Evolutionary conservation across 1,140 invertebrate genomes (phyloP).

Genomic region (Sipha flava): DNA sequence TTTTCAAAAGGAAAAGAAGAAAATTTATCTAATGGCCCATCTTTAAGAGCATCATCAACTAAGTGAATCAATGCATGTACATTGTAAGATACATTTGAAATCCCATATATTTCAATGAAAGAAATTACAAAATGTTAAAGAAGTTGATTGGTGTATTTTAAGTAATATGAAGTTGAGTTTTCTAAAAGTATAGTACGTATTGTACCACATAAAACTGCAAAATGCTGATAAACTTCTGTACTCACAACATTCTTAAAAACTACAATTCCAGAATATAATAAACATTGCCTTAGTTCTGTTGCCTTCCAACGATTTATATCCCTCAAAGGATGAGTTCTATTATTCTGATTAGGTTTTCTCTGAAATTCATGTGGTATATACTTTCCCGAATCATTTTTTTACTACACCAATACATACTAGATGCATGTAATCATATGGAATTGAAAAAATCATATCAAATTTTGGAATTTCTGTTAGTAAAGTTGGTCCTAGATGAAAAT

Average conservation of each 20-base stretch:
- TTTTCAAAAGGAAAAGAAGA: background rate
- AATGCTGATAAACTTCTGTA: background rate
- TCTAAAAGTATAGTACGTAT: background rate
- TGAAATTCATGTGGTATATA: background rate
- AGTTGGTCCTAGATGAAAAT: background rate
- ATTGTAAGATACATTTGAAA: background rate
- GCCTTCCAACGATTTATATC: background rate
- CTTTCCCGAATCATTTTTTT: background rate
- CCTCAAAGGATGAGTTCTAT: background rate
- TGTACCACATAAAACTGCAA: background rate
- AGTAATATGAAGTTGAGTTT: background rate
- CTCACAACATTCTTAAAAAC: background rate
- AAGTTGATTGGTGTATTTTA: background rate
- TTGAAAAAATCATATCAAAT: background rate
- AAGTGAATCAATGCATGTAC: background rate
- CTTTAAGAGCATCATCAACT: background rate
- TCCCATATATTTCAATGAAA: background rate
- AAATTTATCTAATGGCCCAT: background rate
- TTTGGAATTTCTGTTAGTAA: background rate
- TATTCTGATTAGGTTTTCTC: background rate
- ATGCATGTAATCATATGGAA: background rate
- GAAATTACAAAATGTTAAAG: background rate
- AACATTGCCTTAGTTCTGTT: background rate
- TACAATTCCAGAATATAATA: background rate
- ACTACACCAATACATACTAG: background rate